Evolutionary conservation across 2,888 invertebrate species (phyloP).

Genomic region (Pseudococcus jackbeardsleyi): DNA sequence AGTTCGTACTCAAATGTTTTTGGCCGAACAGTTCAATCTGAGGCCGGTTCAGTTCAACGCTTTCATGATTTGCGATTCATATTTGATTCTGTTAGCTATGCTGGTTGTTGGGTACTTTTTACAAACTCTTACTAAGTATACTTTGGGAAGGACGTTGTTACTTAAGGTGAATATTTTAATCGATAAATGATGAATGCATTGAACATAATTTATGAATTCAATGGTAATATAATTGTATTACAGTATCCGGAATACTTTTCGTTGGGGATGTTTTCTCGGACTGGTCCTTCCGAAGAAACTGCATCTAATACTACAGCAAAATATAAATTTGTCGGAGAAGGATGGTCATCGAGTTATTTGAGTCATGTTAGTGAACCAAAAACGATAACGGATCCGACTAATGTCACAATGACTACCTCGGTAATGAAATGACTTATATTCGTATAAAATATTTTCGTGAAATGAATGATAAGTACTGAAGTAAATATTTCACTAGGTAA

Average conservation of each 20-base stretch:
- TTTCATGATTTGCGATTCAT: slow-evolving; percentile 83
- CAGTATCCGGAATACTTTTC: slow-evolving; percentile 81
- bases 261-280: slow-evolving; percentile 77
- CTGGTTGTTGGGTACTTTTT: slow-evolving; percentile 76
- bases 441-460: neutral
- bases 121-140: slow-evolving; percentile 75
- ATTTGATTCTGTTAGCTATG: slow-evolving; percentile 76
- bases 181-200: neutral
- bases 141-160: slow-evolving; percentile 77
- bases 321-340: slow-evolving; percentile 81
- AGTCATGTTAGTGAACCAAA: slow-evolving; percentile 71
- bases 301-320: slow-evolving; percentile 77
- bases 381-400: slow-evolving; percentile 74
- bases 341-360: slow-evolving; percentile 79
- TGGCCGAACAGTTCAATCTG: slow-evolving; percentile 76
- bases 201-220: neutral
- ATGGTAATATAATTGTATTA: slow-evolving; percentile 4
- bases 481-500: slow-evolving; percentile 70
- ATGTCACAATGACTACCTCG: slow-evolving; percentile 77
- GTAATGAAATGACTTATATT: slow-evolving; percentile 72
- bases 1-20: slow-evolving; percentile 83
- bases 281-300: slow-evolving; percentile 76
- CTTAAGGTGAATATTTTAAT: slow-evolving; percentile 72
- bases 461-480: neutral
- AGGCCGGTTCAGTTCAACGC: slow-evolving; percentile 79